These are phyloP conservation scores for Cylindroiulus punctatus DNA, from an alignment of 2,888 invertebrate species.

Conservation along the genomic window DNA sequence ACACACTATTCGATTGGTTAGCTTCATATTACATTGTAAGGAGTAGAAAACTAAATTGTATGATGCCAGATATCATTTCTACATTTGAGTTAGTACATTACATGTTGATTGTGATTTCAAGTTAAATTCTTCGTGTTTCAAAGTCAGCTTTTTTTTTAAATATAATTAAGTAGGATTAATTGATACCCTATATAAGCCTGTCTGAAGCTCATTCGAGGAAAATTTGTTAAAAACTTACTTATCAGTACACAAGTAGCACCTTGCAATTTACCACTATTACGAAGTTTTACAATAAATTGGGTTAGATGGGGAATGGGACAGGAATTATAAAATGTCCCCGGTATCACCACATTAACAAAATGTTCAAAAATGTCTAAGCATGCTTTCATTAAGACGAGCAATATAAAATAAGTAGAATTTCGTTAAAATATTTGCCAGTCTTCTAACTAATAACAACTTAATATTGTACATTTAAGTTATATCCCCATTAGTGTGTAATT, in stretches of 20 bases:
- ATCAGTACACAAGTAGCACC: neutral
- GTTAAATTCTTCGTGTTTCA: neutral
- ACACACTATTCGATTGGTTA: conserved; percentile 6
- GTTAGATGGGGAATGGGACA: neutral
- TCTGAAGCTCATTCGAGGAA: neutral
- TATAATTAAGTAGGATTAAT: conserved; percentile 18
- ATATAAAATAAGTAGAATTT: neutral
- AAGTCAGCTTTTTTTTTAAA: neutral
- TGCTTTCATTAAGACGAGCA: neutral
- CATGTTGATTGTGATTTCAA: neutral
- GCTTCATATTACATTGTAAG: conserved; percentile 1
- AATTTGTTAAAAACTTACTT: neutral
- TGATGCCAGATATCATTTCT: neutral
- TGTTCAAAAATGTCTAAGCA: neutral
- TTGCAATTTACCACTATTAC: conserved; percentile 6
- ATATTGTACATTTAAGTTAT: neutral
- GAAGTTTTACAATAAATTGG: neutral
- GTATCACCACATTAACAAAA: neutral
- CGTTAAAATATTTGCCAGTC: neutral
- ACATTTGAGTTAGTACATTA: neutral
- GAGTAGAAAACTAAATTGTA: conserved; percentile 18
- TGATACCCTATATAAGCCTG: neutral
- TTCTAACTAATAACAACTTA: neutral
- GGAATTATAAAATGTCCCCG: neutral
- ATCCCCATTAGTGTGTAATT: neutral